phyloP scores from a whole-genome alignment of 2,797 vertebrate species.

The Carcharodon carcharias region DNA sequence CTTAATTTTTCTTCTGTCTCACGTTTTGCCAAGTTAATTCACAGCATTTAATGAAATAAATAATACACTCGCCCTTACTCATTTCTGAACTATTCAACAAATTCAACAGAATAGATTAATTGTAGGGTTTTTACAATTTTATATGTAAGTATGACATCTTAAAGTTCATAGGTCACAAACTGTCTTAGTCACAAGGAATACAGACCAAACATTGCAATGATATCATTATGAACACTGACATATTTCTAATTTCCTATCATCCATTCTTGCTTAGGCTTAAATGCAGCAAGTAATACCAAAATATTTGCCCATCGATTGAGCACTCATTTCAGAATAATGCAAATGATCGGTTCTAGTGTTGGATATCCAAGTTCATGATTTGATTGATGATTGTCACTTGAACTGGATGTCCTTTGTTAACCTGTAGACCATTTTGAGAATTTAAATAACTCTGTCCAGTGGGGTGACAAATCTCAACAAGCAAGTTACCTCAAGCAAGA shows the following conservation, averaged over 20 bases:
- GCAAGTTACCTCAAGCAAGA: constrained; percentile 6
- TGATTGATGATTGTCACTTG: not conserved
- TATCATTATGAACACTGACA: not conserved
- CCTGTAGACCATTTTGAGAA: not conserved
- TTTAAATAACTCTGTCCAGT: not conserved
- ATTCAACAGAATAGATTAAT: constrained; percentile 1
- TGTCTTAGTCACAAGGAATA: not conserved
- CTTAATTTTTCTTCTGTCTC: not conserved
- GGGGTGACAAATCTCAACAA: not conserved
- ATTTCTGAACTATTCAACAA: not conserved
- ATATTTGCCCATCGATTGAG: not conserved
- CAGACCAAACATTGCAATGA: not conserved
- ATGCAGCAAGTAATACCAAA: not conserved
- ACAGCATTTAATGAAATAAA: not conserved
- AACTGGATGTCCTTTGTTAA: not conserved
- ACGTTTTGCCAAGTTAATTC: too few species aligned
- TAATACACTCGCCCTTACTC: not conserved
- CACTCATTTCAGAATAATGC: not conserved
- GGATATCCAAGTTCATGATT: not conserved
- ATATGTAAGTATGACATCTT: not conserved
- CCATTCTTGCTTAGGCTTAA: not conserved
- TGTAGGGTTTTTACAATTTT: not conserved
- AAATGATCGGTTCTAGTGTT: not conserved
- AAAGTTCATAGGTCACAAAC: not conserved
- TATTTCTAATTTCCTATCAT: not conserved